Percentiles rank a stretch among this genome's conserved stretches.
Conservation (phyloP, 2,888 invertebrate species). For the Oscheius sp. region DNA sequence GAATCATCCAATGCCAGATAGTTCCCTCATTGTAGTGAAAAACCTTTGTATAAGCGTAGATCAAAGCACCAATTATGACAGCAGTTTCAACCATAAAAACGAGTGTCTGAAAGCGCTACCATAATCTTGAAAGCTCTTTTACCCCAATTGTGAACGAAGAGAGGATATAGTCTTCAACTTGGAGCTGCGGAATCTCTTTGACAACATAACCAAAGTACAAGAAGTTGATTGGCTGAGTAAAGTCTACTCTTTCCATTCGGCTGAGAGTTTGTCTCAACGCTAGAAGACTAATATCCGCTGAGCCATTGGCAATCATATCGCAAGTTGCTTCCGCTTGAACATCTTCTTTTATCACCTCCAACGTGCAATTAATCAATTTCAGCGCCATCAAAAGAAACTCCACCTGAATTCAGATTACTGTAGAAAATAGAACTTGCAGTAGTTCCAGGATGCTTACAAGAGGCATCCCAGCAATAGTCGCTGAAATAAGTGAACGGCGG, state of each 20-base stretch:
- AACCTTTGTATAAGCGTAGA: conserved; percentile 34
- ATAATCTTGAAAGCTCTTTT: too few species aligned
- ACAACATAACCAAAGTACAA: conserved; percentile 45
- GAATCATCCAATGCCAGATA: not conserved
- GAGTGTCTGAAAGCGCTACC: conserved; percentile 38
- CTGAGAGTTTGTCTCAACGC: conserved; percentile 37
- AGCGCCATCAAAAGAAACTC: not conserved
- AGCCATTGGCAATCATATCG: not conserved
- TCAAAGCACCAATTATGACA: conserved; percentile 31
- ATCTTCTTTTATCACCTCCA: not conserved
- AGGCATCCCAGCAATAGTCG: not conserved
- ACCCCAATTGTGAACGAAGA: conserved; percentile 35
- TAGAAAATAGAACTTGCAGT: not conserved
- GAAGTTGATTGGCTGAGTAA: conserved; percentile 41
- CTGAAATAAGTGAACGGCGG: not conserved
- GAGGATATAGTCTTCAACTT: conserved; percentile 44
- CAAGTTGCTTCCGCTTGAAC: not conserved
- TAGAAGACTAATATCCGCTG: conserved; percentile 41
- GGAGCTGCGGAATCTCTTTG: conserved; percentile 39
- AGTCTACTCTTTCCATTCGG: conserved; percentile 37
- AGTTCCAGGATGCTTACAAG: not conserved
- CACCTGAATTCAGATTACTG: not conserved
- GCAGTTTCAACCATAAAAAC: conserved; percentile 32
- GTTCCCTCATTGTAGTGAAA: conserved; percentile 14
- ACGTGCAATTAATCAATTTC: not conserved